Evolutionary conservation across 2,797 vertebrate species (phyloP), one percentile per base, ranked within the genome.

Genomic region (Phrynocephalus forsythii): DNA sequence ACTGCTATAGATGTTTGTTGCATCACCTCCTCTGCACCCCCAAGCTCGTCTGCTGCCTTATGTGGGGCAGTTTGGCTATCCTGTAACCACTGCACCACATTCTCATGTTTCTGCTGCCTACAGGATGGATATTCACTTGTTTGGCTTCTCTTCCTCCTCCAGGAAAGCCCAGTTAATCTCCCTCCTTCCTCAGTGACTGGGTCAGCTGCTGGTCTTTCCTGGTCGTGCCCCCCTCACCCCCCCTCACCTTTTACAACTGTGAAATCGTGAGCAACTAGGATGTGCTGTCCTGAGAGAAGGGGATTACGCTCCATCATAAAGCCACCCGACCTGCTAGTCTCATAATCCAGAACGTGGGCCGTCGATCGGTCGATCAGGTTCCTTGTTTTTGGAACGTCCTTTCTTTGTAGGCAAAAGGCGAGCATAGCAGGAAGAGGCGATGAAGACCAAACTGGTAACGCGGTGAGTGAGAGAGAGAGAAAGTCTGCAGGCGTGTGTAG

Each of bases 121-220:
- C 24, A 11, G 26, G 20, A 38, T 13, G 26, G 15, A 44, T 1
- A 5, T 6, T 9, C 38, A 5, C 66, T 68, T 28, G 38, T 22
- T 18, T 20, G 33, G 30, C 44, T 60, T n/a, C 6, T 15, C 16
- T 18, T 16, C 24, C n/a, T 0, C 9, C 30, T 18, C 44, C 56
- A 22, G 11, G 7, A 30, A 60, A 9, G 3, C 20, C 15, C 9
- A 26, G 9, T 4, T 76, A 52, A 66, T 77, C 73, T 69, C 48
- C 73, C 26, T 76, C 78, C 63, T 86, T 90, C 84, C 85, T 89
- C 79, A 87, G 86, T 87, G 90, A 50, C 52, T 33, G 76, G 79
- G 86, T 88, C 90, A 93, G 77, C 48, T 76, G 89, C 87, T 86
- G 86, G 77, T 69, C 87, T 90, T 93, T 87, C 87, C 60, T 33